Base-by-base conservation (phyloP, 2,113 vertebrate species). In the Pelvicachromis taeniatus region DNA sequence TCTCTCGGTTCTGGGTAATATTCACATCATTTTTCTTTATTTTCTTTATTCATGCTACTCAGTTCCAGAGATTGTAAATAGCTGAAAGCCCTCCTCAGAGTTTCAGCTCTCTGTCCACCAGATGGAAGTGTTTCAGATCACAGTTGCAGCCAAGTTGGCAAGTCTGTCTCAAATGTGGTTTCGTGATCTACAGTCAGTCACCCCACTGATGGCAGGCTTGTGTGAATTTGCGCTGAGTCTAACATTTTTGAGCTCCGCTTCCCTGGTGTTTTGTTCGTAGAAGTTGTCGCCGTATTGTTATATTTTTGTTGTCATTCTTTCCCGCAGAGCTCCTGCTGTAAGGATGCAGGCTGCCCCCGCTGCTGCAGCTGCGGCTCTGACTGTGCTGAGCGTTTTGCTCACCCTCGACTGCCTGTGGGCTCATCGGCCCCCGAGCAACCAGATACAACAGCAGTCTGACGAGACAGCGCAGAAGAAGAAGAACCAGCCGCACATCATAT, bases 401-500 rank as follows among this genome's bases (percentile, higher is more conserved):
- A 95, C 96, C 59, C 95, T 97, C 58, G 96, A 96, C 89, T 94
- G 96, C 82, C 91, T 97, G 80, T 95, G 95, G 4, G 97, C 97
- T 95, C 96, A 97, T 56, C 96, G 95, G 95, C 86, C 96, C 94
- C 95, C 96, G 77, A 94, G 95, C 1, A 90, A 93, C 73, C 94
- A 95, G 78, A 93, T 94, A 80, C 96, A 81, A 90, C 94, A 78
- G 23, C 86, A 21, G 19, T 38, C 95, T 0, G 79, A 96, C 2
- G 85, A 93, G 13, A 63, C 92, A 1, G 88, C 93, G 0, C 4
- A 79, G 16, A 92, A 89, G 35, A 16, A 80, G 83, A 94, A 89
- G 79, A 92, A 84, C 5, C 98, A 95, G 81, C 98, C 98, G 3
- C 98, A 99, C 93, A 97, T 99, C 80, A 87, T 99, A 81, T 99